A percentile compares a stretch with the other conserved stretches of the same genome.
Conservation (phyloP, 1,140 invertebrate species). For the Paracyclopina nana region DNA sequence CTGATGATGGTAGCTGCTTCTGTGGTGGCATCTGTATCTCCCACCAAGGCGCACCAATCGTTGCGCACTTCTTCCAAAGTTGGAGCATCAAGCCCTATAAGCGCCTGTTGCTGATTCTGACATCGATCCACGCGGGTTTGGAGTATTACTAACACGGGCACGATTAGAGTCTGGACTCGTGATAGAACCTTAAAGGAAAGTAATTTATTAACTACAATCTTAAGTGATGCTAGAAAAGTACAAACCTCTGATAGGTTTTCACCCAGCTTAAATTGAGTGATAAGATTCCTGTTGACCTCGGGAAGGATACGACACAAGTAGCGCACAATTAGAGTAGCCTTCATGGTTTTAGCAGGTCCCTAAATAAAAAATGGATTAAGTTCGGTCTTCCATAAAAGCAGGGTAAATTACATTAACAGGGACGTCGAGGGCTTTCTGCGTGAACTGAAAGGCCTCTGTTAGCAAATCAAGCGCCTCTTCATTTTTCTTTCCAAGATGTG, state of each 20-base stretch:
- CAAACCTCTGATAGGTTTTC: background rate
- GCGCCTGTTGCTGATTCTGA: no score
- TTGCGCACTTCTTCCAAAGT: background rate
- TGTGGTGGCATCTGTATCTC: background rate
- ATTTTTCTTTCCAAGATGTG: background rate
- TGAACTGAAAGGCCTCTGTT: background rate
- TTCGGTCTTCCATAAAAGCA: background rate
- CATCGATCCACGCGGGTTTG: background rate
- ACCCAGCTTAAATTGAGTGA: conserved; percentile 11
- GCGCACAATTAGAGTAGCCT: background rate
- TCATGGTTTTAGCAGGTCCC: background rate
- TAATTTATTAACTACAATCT: no score
- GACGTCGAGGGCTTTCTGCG: background rate
- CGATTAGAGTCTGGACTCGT: background rate
- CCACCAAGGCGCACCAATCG: conserved; percentile 5
- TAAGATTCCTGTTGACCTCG: conserved; percentile 5
- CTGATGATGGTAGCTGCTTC: background rate
- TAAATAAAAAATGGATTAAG: background rate
- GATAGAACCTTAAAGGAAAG: no score
- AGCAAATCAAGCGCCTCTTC: conserved; percentile 1
- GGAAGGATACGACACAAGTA: background rate
- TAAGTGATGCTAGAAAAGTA: no score
- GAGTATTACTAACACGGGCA: conserved; percentile 2
- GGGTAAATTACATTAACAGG: background rate
- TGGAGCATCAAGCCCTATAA: background rate